Evolutionary conservation across 2,797 vertebrate genomes (phyloP).

Genomic region (Neosalanx taihuensis): DNA sequence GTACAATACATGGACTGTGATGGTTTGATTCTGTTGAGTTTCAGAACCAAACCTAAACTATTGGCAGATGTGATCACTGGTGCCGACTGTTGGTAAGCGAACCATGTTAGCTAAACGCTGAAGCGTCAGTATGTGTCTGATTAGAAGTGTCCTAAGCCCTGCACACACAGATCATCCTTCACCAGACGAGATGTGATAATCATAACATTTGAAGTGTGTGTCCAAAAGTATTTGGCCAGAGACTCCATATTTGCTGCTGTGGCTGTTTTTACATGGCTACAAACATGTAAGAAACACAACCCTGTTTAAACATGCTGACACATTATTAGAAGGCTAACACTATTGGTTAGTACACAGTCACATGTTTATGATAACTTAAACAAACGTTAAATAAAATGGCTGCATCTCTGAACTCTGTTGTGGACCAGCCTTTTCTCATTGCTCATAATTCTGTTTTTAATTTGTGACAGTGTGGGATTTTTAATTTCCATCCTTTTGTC

Average conservation of each 20-base stretch:
- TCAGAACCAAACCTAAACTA: constrained; percentile 38
- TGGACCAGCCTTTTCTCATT: neutral
- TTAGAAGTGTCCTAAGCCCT: constrained; percentile 34
- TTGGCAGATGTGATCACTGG: constrained; percentile 52
- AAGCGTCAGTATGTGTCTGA: constrained; percentile 39
- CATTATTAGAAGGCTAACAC: neutral
- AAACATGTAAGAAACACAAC: too few species aligned
- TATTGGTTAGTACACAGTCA: too few species aligned
- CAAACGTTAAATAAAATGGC: neutral
- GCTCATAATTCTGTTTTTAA: neutral
- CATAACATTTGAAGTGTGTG: constrained; percentile 29
- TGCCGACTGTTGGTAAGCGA: constrained; percentile 48
- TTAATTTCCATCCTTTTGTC: neutral
- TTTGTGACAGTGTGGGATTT: neutral
- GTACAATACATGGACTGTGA: constrained; percentile 19
- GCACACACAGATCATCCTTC: constrained; percentile 43
- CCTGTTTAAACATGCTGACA: too few species aligned
- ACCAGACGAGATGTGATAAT: constrained; percentile 37
- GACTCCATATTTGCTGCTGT: too few species aligned
- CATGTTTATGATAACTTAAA: too few species aligned
- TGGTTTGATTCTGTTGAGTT: constrained; percentile 22
- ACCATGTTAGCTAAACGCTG: constrained; percentile 25
- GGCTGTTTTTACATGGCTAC: too few species aligned
- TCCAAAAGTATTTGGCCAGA: too few species aligned
- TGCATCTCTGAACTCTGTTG: neutral